Percentiles rank a stretch among this genome's conserved stretches.
Conservation (phyloP, 2,888 invertebrate species). For the Chrysolina americana region DNA sequence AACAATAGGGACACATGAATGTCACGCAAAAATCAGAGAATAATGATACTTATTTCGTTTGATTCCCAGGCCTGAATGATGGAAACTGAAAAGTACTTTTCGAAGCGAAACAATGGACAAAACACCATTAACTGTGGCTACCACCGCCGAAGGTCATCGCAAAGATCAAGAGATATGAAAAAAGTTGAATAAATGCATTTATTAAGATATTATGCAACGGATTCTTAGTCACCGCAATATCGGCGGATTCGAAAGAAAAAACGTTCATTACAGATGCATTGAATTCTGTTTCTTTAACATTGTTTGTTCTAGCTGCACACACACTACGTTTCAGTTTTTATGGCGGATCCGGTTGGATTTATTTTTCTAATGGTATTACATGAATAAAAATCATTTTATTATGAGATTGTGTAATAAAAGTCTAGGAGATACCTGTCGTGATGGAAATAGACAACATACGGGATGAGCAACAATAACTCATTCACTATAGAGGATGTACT, state of each 20-base stretch:
- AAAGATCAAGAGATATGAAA: slow-evolving; percentile 62
- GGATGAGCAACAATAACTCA: neutral
- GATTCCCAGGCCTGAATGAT: slow-evolving; percentile 25
- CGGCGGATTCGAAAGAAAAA: slow-evolving; percentile 34
- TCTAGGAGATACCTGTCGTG: slow-evolving; percentile 22
- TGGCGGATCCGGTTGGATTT: slow-evolving; percentile 27
- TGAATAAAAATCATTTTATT: slow-evolving; percentile 26
- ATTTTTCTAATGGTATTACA: slow-evolving; percentile 20
- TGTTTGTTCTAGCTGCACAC: slow-evolving; percentile 11
- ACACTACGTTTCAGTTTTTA: slow-evolving; percentile 24
- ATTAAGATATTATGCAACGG: slow-evolving; percentile 61
- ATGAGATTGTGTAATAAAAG: slow-evolving; percentile 25
- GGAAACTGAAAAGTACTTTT: slow-evolving; percentile 28
- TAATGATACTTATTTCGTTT: slow-evolving; percentile 8
- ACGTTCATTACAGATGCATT: slow-evolving; percentile 37
- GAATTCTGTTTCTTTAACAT: slow-evolving; percentile 25
- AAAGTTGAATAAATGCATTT: slow-evolving; percentile 62
- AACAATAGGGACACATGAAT: slow-evolving; percentile 12
- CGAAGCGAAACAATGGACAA: slow-evolving; percentile 55
- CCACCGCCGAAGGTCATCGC: slow-evolving; percentile 60
- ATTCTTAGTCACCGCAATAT: slow-evolving; percentile 56
- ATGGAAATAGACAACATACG: slow-evolving; percentile 18
- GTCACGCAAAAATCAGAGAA: neutral
- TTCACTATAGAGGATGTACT: neutral
- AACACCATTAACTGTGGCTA: slow-evolving; percentile 57